These are phyloP conservation scores for Peromyscus melanophrys DNA, from an alignment of 2,797 vertebrate genomes.

Conservation along the genomic window DNA sequence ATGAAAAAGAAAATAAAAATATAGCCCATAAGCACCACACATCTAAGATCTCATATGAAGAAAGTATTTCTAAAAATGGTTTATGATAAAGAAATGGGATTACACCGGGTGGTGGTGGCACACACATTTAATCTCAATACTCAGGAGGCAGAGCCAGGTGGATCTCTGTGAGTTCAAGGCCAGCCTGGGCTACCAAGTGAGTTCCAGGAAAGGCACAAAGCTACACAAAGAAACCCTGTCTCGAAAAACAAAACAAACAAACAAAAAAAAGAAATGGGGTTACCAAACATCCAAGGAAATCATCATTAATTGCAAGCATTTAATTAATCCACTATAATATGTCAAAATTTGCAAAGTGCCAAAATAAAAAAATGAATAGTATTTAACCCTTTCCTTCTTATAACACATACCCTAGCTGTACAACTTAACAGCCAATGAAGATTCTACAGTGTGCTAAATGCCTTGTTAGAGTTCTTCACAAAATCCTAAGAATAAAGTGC, in stretches of 20 bases:
- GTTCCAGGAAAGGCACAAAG: too few relatives aligned
- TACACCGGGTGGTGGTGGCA: not conserved
- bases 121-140: too few relatives aligned
- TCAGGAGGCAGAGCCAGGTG: too few relatives aligned
- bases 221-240: too few relatives aligned
- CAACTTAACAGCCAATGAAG: not conserved
- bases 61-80: conserved; percentile 50
- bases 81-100: conserved; percentile 10
- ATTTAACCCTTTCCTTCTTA: conserved; percentile 38
- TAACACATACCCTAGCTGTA: not conserved
- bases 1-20: not conserved
- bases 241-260: too few relatives aligned
- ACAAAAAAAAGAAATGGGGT: not conserved
- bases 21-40: not conserved
- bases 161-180: too few relatives aligned
- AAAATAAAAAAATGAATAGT: conserved; percentile 44
- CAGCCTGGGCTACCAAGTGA: too few relatives aligned
- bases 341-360: conserved; percentile 23
- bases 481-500: not conserved
- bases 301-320: not conserved
- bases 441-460: not conserved
- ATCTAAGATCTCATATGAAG: not conserved
- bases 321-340: not conserved
- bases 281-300: conserved; percentile 6
- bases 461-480: not conserved